Base-by-base conservation (phyloP, 2,888 invertebrate genomes). In the Helobdella robusta region DNA sequence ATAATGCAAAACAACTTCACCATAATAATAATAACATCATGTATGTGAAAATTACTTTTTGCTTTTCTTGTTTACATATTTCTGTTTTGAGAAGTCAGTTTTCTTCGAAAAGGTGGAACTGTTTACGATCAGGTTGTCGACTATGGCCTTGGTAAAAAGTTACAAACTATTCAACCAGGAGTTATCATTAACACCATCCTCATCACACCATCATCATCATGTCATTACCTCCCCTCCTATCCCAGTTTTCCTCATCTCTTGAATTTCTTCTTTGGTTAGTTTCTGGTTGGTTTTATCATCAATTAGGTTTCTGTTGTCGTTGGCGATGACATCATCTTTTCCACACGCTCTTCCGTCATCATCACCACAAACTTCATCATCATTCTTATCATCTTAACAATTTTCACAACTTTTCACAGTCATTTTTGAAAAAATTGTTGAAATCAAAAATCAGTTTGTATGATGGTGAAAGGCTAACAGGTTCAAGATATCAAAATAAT, bases 61-160 rank as follows among this genome's bases (percentile, higher is more conserved):
- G 74, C 90, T 89, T 78, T 98, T 98, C 78, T 95, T 95, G 66
- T 78, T 88, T 52, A 95, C 83, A 78, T 95, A 97, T 78, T 95
- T 95, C 73, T 90, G 89, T 78, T 95, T 82, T 0, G 83, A 79
- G 78, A 87, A 95, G 74, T 89, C 90, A 0, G 93, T 95, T 83
- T 94, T 94, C 65, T 85, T 73, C 34, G 85, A 84, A 78, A 95
- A 97, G 0, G 93, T 91, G 71, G 86, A 87, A 20, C 93, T 95
- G 77, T 93, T 93, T 68, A 87, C 88, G 60, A 95, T 88, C 18
- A 97, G 83, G 64, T 88, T 87, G 69, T 85, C 88, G 4, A 95
- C 86, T 70, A 95, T 91, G 74, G 88, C 87, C 76, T 79, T 40
- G 23, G 23, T 56, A 23, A 50, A 23, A 5, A 50, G 18, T 25